phyloP scores from a whole-genome alignment of 2,797 vertebrate genomes.

The Tauraco hartlaubi region DNA sequence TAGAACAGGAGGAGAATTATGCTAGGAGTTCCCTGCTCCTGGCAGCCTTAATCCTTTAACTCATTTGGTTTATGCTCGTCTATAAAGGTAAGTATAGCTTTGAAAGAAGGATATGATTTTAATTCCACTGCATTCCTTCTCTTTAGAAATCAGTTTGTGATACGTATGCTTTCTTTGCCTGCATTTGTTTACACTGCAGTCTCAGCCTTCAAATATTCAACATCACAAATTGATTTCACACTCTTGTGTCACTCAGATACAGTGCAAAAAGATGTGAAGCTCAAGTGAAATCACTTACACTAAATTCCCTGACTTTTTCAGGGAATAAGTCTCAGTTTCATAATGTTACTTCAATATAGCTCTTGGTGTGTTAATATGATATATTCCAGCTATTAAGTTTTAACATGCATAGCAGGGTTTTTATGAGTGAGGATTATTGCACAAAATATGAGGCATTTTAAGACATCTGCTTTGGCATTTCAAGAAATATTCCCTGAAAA shows the following conservation, averaged over 20 bases:
- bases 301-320: constrained; percentile 47
- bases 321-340: constrained; percentile 28
- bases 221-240: background rate
- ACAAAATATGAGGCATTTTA: constrained; percentile 65
- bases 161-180: background rate
- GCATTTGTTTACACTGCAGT: background rate
- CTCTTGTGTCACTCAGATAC: background rate
- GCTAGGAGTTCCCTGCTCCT: background rate
- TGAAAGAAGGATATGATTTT: background rate
- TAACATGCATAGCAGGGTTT: constrained; percentile 44
- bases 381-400: constrained; percentile 70
- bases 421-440: constrained; percentile 58
- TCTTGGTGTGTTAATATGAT: constrained; percentile 67
- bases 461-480: constrained; percentile 73
- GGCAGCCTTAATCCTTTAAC: background rate
- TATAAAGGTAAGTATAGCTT: background rate
- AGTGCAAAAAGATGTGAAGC: background rate
- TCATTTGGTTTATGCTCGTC: background rate
- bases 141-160: background rate
- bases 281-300: constrained; percentile 25
- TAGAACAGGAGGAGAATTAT: background rate
- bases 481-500: constrained; percentile 69
- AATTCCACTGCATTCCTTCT: background rate
- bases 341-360: constrained; percentile 59
- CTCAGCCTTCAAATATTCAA: constrained; percentile 25